Conservation (phyloP, 2,797 vertebrate genomes). For the Arrhamphus sclerolepis region DNA sequence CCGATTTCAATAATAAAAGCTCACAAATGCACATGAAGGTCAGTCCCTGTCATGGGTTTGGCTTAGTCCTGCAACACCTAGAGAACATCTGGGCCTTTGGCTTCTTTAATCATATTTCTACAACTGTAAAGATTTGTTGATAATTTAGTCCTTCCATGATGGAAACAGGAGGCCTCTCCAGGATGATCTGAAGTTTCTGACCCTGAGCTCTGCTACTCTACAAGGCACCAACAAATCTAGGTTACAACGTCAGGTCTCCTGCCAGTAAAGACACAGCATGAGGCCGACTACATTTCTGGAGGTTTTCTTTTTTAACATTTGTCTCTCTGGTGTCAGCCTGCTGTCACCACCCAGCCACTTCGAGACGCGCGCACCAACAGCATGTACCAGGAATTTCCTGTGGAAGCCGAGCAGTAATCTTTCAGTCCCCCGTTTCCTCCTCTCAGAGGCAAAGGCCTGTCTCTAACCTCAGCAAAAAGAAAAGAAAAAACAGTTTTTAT, state of each 20-base stretch:
- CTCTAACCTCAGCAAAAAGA: constrained; percentile 18
- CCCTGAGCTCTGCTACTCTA: too few relatives aligned
- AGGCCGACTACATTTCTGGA: constrained; percentile 23
- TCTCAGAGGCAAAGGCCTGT: constrained; percentile 1
- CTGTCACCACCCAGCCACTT: constrained; percentile 41
- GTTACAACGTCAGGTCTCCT: constrained; percentile 26
- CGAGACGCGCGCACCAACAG: constrained; percentile 39
- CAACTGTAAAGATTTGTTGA: too few relatives aligned
- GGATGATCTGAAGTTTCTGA: too few relatives aligned
- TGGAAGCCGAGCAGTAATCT: constrained; percentile 58
- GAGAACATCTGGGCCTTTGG: too few relatives aligned
- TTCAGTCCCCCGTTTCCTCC: constrained; percentile 54
- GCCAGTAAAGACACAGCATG: constrained; percentile 16
- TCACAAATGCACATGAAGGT: too few relatives aligned
- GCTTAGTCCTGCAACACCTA: too few relatives aligned
- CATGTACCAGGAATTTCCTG: constrained; percentile 64
- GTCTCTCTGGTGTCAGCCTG: constrained; percentile 14
- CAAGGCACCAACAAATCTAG: neutral
- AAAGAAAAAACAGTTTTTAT: neutral
- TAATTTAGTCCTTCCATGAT: too few relatives aligned
- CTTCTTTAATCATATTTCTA: too few relatives aligned
- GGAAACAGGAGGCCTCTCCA: too few relatives aligned
- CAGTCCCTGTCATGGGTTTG: too few relatives aligned
- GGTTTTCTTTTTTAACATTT: constrained; percentile 2
- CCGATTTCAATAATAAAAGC: too few relatives aligned